Percentiles rank a stretch among this genome's conserved stretches.
Conservation (phyloP, 1,140 invertebrate genomes). For the Tetramorium simillimum region DNA sequence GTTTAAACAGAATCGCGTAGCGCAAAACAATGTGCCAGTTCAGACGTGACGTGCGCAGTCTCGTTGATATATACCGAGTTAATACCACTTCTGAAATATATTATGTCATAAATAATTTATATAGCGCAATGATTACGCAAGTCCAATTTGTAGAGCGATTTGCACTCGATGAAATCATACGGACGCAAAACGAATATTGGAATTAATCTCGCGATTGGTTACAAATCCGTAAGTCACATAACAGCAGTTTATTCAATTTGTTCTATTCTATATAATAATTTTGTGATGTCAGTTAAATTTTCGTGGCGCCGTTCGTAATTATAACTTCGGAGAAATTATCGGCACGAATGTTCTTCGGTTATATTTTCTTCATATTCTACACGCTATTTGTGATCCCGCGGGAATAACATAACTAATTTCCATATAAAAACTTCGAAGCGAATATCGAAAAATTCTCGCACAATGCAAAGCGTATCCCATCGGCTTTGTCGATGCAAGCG, state of each 20-base stretch:
- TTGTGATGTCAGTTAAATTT: conserved; percentile 18
- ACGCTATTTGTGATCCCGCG: conserved; percentile 6
- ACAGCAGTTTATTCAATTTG: conserved; percentile 46
- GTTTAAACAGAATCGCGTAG: conserved; percentile 69
- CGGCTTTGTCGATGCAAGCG: conserved; percentile 45
- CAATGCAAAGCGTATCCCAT: conserved; percentile 39
- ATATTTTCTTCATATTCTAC: conserved; percentile 4
- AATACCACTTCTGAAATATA: conserved; percentile 60
- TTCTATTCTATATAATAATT: conserved; percentile 24
- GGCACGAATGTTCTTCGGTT: conserved; percentile 6
- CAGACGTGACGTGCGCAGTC: conserved; percentile 56
- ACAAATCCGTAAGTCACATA: conserved; percentile 56
- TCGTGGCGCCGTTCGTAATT: neutral
- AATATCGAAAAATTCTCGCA: conserved; percentile 50
- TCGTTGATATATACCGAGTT: conserved; percentile 51
- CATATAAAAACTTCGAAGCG: conserved; percentile 20
- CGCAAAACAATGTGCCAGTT: conserved; percentile 67
- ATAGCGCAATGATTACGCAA: conserved; percentile 54
- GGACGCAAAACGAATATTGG: conserved; percentile 47
- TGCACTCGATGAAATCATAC: conserved; percentile 53
- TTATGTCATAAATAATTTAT: conserved; percentile 66
- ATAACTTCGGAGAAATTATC: conserved; percentile 7
- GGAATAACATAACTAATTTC: conserved; percentile 38
- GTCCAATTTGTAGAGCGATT: conserved; percentile 60
- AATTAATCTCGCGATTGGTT: conserved; percentile 54